These are phyloP conservation scores for Gymnoscopelus braueri DNA, from an alignment of 2,797 vertebrate species.

Conservation along the genomic window DNA sequence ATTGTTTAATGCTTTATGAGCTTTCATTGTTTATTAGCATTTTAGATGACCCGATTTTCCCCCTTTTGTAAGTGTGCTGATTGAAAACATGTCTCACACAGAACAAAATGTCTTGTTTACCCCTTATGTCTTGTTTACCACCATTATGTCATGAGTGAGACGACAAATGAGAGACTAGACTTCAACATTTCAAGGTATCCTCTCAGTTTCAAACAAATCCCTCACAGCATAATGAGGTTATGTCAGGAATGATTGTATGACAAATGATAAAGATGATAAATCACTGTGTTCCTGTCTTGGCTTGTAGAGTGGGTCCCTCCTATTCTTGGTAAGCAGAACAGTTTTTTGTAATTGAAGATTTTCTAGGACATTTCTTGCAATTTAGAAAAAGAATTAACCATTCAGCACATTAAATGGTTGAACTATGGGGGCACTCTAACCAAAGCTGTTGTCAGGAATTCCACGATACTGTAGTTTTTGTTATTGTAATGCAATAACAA, in stretches of 20 bases:
- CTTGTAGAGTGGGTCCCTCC: not conserved
- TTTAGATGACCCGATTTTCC: too few relatives aligned
- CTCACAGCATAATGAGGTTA: not conserved
- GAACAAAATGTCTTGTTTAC: too few relatives aligned
- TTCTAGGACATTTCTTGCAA: too few relatives aligned
- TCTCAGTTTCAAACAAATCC: constrained; percentile 7
- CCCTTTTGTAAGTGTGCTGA: too few relatives aligned
- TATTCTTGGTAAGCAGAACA: constrained; percentile 24
- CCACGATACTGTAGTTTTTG: constrained; percentile 2
- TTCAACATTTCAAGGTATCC: constrained; percentile 16
- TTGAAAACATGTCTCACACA: too few relatives aligned
- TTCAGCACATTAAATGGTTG: too few relatives aligned
- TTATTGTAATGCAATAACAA: constrained; percentile 13
- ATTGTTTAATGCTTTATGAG: too few relatives aligned
- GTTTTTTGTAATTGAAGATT: too few relatives aligned
- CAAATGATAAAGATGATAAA: constrained; percentile 21
- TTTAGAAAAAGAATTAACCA: too few relatives aligned
- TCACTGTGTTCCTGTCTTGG: constrained; percentile 32
- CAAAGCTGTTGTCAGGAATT: constrained; percentile 20
- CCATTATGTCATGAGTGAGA: not conserved
- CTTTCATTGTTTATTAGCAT: too few relatives aligned
- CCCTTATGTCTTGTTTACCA: too few relatives aligned
- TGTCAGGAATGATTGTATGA: constrained; percentile 1
- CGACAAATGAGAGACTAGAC: constrained; percentile 2
- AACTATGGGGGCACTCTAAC: too few relatives aligned